phyloP scores from a whole-genome alignment of 1,140 invertebrate genomes.

The Radopholus similis region DNA sequence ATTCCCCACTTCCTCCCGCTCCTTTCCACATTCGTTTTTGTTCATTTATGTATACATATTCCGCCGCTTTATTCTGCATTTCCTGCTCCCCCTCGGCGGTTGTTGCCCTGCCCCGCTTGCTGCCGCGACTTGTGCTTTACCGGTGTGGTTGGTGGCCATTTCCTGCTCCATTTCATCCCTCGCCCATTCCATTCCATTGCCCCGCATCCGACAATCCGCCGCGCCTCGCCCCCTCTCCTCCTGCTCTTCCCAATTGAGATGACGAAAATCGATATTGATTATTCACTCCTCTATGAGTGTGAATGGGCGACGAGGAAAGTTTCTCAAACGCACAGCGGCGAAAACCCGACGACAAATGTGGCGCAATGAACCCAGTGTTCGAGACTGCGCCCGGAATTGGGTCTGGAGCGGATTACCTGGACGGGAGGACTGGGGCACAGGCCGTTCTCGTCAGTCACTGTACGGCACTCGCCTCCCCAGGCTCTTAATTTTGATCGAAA shows the following conservation, averaged over 20 bases:
- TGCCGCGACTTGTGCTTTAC: no score
- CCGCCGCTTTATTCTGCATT: not conserved
- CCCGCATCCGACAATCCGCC: no score
- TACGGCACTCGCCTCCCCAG: no score
- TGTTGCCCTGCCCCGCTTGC: not conserved
- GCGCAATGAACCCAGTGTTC: not conserved
- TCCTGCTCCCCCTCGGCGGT: not conserved
- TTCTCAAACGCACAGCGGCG: constrained; percentile 6
- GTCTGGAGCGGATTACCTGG: not conserved
- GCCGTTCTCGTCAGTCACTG: no score
- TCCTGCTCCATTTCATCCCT: not conserved
- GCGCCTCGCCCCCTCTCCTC: not conserved
- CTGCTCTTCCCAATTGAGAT: not conserved
- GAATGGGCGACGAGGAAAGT: constrained; percentile 9
- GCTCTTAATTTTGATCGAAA: no score
- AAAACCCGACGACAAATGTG: constrained; percentile 17
- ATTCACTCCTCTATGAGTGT: constrained; percentile 6
- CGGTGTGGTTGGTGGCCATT: no score
- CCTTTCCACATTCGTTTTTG: not conserved
- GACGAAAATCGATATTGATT: constrained; percentile 22
- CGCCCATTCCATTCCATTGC: not conserved
- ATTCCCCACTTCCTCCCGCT: not conserved
- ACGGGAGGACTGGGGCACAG: not conserved
- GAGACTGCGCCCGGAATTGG: not conserved
- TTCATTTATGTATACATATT: not conserved